Evolutionary conservation across 2,888 invertebrate genomes (phyloP).

Genomic region (Apodemia mormo): DNA sequence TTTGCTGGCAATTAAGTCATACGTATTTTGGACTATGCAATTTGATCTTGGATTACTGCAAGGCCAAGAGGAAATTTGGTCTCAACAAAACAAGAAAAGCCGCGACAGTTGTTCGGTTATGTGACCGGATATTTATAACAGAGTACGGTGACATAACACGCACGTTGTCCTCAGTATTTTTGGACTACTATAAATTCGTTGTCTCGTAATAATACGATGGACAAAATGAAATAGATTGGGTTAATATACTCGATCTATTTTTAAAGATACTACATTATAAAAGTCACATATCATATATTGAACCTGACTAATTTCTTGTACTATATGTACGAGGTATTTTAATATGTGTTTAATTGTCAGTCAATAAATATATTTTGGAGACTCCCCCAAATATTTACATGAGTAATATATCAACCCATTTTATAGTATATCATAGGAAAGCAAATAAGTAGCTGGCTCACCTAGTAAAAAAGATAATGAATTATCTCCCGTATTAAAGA

Average conservation of each 20-base stretch:
- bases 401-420: too few species aligned
- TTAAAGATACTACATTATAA: background rate
- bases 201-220: constrained; percentile 1
- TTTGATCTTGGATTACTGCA: constrained; percentile 56
- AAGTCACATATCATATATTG: background rate
- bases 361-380: too few species aligned
- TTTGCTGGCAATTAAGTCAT: background rate
- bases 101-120: constrained; percentile 55
- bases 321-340: too few species aligned
- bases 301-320: too few species aligned
- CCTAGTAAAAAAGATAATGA: too few species aligned
- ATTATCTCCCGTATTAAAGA: too few species aligned
- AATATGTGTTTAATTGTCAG: too few species aligned
- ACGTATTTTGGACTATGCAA: constrained; percentile 9
- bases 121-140: constrained; percentile 65
- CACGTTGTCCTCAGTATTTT: constrained; percentile 53
- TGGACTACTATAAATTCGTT: constrained; percentile 35
- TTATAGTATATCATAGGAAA: too few species aligned
- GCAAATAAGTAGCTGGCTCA: too few species aligned
- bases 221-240: constrained; percentile 35
- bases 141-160: constrained; percentile 53
- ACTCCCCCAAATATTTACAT: too few species aligned
- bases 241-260: background rate
- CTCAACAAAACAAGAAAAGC: constrained; percentile 60
- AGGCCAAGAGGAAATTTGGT: constrained; percentile 67